phyloP scores from a whole-genome alignment of 2,113 vertebrate genomes.

The Anseranas semipalmata region DNA sequence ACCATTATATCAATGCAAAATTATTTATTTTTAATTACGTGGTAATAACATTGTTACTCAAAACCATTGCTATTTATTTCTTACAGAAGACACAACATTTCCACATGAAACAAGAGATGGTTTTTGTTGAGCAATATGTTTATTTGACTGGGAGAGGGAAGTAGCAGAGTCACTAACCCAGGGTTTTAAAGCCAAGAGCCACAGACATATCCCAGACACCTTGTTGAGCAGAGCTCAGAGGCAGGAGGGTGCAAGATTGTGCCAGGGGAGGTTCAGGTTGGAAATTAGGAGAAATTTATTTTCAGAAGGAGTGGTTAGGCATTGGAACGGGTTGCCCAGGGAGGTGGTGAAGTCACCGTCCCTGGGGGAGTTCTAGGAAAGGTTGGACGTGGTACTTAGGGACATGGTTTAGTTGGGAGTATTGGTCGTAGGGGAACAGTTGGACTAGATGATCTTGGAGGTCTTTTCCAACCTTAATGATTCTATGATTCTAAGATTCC shows the following conservation, averaged over 20 bases:
- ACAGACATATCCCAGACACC: not conserved
- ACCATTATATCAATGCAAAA: not conserved
- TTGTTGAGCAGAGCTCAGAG: not conserved
- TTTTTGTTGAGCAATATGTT: not conserved
- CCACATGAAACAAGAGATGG: not conserved
- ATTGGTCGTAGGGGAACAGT: no score
- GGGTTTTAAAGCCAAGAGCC: not conserved
- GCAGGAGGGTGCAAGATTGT: not conserved
- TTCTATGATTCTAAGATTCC: no score
- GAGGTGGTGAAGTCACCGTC: no score
- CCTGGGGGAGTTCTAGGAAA: no score
- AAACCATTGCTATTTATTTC: fast-evolving
- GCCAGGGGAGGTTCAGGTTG: no score
- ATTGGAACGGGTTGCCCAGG: no score
- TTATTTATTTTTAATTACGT: not conserved
- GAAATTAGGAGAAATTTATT: no score
- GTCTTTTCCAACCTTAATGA: no score
- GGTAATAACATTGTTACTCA: not conserved
- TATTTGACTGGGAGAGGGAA: not conserved
- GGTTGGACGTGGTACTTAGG: no score
- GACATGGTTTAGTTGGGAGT: no score
- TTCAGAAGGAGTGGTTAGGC: no score
- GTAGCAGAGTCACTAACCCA: not conserved
- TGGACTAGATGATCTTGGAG: no score
- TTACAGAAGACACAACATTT: not conserved